Percentiles rank a stretch among this genome's conserved stretches.
These are phyloP conservation scores for Catocala sponsa DNA, from an alignment of 2,888 invertebrate genomes.

Conservation along the genomic window DNA sequence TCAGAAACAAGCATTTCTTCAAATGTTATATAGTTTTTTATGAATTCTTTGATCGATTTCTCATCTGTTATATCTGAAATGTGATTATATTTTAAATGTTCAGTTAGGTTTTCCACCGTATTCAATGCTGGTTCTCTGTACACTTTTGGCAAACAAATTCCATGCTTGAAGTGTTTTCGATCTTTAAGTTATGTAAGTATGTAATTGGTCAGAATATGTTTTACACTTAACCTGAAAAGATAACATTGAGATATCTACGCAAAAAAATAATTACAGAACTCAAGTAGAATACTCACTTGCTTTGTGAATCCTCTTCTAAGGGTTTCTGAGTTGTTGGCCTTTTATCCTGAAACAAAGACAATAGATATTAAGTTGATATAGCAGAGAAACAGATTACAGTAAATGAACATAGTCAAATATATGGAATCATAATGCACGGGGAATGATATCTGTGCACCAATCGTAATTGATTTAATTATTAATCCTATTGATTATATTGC, in stretches of 20 bases:
- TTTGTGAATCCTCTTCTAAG: conserved; percentile 26
- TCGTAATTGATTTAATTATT: too few relatives aligned
- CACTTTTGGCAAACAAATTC: conserved; percentile 74
- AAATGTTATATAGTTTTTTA: conserved; percentile 69
- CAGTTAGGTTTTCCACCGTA: conserved; percentile 51
- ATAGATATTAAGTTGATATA: not conserved
- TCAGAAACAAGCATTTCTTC: conserved; percentile 64
- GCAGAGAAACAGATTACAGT: too few relatives aligned
- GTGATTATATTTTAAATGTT: conserved; percentile 63
- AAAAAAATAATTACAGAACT: not conserved
- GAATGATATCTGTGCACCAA: too few relatives aligned
- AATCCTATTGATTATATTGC: too few relatives aligned
- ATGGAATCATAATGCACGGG: too few relatives aligned
- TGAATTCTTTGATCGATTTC: conserved; percentile 55
- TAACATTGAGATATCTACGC: conserved; percentile 27
- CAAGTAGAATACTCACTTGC: conserved; percentile 38
- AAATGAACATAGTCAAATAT: too few relatives aligned
- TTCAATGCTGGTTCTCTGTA: conserved; percentile 42
- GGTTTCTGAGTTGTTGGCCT: conserved; percentile 2
- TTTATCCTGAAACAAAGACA: conserved; percentile 32
- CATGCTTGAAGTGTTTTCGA: conserved; percentile 52
- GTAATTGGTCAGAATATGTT: conserved; percentile 58
- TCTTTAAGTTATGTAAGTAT: conserved; percentile 56
- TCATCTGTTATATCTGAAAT: conserved; percentile 25
- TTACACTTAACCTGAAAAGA: conserved; percentile 70